Evolutionary conservation across 92 coral and sea anemone species (phyloP).

Genomic region (Zoanthus sansibaricus): DNA sequence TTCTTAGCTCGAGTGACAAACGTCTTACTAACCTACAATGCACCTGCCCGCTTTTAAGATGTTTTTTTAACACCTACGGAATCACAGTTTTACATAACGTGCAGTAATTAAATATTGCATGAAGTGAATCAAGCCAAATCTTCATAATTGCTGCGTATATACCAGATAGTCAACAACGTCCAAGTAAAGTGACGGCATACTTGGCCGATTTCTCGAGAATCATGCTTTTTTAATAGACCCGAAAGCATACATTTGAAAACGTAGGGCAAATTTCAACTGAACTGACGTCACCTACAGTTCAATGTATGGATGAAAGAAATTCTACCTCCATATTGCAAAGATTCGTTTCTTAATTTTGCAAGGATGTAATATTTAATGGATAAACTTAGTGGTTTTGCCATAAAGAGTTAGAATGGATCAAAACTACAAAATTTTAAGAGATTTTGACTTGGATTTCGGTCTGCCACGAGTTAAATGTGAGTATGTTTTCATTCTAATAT

Average conservation of each 20-base stretch:
- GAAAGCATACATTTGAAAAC: neutral
- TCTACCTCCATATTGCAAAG: neutral
- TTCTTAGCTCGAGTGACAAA: neutral
- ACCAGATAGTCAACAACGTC: neutral
- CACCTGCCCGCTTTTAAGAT: constrained; percentile 20
- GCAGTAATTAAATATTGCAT: constrained; percentile 2
- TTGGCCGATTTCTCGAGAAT: neutral
- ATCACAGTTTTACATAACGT: neutral
- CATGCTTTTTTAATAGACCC: too few relatives aligned
- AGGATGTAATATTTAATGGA: neutral
- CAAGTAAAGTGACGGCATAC: neutral
- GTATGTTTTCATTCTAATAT: neutral
- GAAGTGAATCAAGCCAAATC: neutral
- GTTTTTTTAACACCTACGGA: neutral
- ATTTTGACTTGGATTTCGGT: constrained; percentile 8
- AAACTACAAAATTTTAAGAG: neutral
- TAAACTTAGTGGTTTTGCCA: neutral
- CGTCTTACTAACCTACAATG: neutral
- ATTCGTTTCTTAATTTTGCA: neutral
- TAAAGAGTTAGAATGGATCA: neutral
- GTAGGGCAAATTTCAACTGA: neutral
- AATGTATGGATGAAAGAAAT: neutral
- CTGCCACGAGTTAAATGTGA: neutral
- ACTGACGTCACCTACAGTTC: neutral
- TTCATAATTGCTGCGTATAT: neutral